These are phyloP conservation scores for Rhombomys opimus DNA, from an alignment of 2,113 vertebrate species.

Conservation along the genomic window DNA sequence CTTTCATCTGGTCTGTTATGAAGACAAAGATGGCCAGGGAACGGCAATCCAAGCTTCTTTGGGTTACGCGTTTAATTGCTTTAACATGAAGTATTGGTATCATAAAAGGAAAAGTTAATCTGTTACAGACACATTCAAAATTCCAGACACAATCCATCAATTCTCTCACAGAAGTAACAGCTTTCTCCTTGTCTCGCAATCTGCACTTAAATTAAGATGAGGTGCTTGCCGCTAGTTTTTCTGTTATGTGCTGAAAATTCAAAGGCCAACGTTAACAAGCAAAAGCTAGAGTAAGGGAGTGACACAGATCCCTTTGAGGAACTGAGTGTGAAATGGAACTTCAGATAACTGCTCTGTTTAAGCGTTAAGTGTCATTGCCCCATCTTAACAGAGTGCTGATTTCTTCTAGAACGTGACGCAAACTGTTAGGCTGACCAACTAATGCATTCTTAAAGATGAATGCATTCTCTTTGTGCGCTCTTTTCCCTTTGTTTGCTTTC, in stretches of 20 bases:
- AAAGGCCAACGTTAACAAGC: not conserved
- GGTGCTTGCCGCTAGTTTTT: not conserved
- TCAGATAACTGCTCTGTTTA: not conserved
- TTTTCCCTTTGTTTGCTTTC: constrained; percentile 43
- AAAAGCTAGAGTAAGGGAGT: not conserved
- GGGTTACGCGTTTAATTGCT: constrained; percentile 41
- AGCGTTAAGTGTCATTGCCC: constrained; percentile 21
- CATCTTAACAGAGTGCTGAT: constrained; percentile 28
- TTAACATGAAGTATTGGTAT: constrained; percentile 50
- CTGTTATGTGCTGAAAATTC: not conserved
- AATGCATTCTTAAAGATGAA: constrained; percentile 23
- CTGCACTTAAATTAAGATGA: constrained; percentile 35
- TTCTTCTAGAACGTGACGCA: constrained; percentile 18
- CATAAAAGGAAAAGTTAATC: constrained; percentile 20
- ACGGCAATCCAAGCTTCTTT: not conserved
- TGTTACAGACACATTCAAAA: constrained; percentile 39
- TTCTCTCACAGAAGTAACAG: not conserved
- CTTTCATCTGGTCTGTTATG: not conserved
- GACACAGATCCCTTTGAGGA: not conserved
- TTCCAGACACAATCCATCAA: constrained; percentile 25
- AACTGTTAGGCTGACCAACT: constrained; percentile 25
- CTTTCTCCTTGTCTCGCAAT: not conserved
- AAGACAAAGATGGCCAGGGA: constrained; percentile 21
- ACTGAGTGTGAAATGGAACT: not conserved
- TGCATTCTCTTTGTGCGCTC: constrained; percentile 4